These are phyloP conservation scores for Sakesphorus luctuosus DNA, from an alignment of 2,113 vertebrate species.

Conservation along the genomic window DNA sequence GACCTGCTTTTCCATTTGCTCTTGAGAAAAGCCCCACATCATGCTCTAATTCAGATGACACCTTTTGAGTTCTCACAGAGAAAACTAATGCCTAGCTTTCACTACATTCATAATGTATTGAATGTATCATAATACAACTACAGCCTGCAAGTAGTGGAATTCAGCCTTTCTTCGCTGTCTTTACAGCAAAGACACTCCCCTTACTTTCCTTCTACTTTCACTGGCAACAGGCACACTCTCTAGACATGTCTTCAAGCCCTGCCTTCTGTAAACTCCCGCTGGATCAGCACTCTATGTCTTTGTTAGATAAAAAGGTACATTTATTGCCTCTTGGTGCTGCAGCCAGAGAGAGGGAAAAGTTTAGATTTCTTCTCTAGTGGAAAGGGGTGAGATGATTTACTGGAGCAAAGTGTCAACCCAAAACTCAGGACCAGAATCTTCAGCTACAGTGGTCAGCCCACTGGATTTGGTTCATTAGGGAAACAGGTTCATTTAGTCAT, in stretches of 20 bases:
- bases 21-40: background rate
- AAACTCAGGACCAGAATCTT: background rate
- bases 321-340: background rate
- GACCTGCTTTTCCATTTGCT: background rate
- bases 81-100: background rate
- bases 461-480: background rate
- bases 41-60: background rate
- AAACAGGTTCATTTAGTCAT: background rate
- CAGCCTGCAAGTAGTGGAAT: background rate
- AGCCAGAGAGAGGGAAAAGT: background rate
- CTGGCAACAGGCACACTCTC: background rate
- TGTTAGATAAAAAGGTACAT: background rate
- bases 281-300: background rate
- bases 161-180: background rate
- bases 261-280: background rate
- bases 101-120: background rate
- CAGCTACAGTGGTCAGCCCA: background rate
- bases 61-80: background rate
- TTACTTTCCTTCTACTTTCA: background rate
- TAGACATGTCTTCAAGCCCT: background rate
- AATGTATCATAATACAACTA: background rate
- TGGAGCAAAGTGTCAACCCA: background rate
- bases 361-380: background rate
- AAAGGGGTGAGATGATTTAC: background rate
- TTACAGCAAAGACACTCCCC: background rate